Evolutionary conservation across 2,888 invertebrate genomes (phyloP).

Genomic region (Escarpia spicata): DNA sequence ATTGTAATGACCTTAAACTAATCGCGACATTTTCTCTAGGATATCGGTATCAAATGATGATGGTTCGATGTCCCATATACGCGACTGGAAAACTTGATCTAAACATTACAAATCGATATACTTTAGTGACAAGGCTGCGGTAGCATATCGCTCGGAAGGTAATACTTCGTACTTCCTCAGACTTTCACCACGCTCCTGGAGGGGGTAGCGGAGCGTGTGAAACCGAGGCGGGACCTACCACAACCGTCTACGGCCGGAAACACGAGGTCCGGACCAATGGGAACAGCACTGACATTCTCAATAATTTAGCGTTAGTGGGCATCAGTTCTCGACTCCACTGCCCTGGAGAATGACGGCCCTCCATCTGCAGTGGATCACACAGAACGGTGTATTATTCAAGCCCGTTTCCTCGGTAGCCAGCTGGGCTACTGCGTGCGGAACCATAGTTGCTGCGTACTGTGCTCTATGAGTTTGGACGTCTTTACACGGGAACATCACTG

Average conservation of each 20-base stretch:
- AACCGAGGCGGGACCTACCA: background rate
- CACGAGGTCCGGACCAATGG: background rate
- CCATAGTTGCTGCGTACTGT: too few species aligned
- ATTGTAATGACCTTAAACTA: too few species aligned
- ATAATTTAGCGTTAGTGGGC: background rate
- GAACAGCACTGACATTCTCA: background rate
- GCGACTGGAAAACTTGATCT: background rate
- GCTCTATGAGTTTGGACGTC: too few species aligned
- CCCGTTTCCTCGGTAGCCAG: background rate
- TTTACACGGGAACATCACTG: too few species aligned
- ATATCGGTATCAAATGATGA: background rate
- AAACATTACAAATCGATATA: background rate
- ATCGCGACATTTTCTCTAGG: too few species aligned
- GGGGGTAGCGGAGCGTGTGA: background rate
- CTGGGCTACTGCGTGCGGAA: background rate
- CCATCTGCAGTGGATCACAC: background rate
- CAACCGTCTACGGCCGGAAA: background rate
- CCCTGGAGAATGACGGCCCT: background rate
- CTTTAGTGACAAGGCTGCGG: background rate
- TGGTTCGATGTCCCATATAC: background rate
- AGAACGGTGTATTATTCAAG: background rate
- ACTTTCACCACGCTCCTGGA: background rate
- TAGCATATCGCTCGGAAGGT: background rate
- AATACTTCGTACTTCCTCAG: background rate
- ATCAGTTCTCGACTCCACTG: background rate